Conservation (phyloP, 2,113 vertebrate species). For the Xenus cinereus region DNA sequence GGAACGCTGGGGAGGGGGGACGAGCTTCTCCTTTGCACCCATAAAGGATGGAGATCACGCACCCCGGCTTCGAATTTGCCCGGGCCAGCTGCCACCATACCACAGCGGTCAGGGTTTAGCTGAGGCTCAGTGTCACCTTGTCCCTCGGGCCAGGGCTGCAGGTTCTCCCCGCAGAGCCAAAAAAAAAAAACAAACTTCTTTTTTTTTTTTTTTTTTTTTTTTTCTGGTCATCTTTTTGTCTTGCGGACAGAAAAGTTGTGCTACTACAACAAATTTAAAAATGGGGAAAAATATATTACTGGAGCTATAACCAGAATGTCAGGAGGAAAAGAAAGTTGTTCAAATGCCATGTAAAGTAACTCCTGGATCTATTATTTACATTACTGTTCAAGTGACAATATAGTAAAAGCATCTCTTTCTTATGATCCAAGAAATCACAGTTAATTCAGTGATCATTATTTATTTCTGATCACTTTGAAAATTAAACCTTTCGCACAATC, state of each 20-base stretch:
- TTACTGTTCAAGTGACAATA: background rate
- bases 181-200: too few species aligned
- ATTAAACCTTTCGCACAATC: background rate
- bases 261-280: background rate
- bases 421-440: background rate
- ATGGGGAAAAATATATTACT: background rate
- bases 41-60: accelerated
- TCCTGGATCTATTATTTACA: background rate
- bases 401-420: background rate
- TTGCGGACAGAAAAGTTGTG: background rate
- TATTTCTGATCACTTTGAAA: background rate
- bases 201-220: too few species aligned
- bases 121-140: background rate
- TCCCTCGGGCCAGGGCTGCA: background rate
- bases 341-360: background rate
- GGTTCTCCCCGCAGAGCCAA: background rate
- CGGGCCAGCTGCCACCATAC: background rate
- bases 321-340: background rate
- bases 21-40: accelerated
- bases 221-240: background rate
- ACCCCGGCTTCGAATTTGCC: accelerated
- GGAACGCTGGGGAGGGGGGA: accelerated
- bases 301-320: background rate
- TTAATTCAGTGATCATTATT: background rate
- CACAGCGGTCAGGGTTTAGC: background rate